Conservation (phyloP, 2,797 vertebrate species). For the Scolopax rusticola region DNA sequence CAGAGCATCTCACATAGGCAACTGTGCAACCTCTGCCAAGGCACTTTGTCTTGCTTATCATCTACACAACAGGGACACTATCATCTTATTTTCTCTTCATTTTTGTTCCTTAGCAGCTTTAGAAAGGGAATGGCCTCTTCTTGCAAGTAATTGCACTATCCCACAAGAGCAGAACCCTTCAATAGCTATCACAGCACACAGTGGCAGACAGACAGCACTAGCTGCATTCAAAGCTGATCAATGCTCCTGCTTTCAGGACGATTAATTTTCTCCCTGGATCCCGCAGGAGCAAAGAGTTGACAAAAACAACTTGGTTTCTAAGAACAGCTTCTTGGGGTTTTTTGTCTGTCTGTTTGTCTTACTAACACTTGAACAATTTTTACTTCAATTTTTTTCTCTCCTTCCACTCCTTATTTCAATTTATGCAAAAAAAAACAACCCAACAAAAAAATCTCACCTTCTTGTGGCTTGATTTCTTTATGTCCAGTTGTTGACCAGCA, state of each 20-base stretch:
- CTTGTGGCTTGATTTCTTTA: constrained; percentile 97
- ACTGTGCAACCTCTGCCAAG: neutral
- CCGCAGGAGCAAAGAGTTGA: neutral
- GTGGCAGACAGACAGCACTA: neutral
- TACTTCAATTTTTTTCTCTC: neutral
- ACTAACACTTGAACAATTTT: neutral
- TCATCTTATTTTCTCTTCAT: neutral
- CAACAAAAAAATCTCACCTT: constrained; percentile 84
- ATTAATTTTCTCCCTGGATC: neutral
- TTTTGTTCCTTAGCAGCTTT: neutral
- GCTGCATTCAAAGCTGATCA: neutral
- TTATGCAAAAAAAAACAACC: neutral
- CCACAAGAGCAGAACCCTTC: neutral
- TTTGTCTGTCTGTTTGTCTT: neutral
- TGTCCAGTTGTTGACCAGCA: constrained; percentile 82
- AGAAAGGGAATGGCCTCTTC: neutral
- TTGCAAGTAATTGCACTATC: neutral
- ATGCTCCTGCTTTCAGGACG: neutral
- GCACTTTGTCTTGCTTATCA: neutral
- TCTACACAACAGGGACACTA: neutral
- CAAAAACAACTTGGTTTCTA: neutral
- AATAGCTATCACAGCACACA: rapidly evolving
- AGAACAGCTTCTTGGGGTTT: neutral
- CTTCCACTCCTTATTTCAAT: neutral
- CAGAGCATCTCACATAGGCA: neutral